Conservation (phyloP, 2,888 invertebrate species). For the Xanthorhoe spadicearia region DNA sequence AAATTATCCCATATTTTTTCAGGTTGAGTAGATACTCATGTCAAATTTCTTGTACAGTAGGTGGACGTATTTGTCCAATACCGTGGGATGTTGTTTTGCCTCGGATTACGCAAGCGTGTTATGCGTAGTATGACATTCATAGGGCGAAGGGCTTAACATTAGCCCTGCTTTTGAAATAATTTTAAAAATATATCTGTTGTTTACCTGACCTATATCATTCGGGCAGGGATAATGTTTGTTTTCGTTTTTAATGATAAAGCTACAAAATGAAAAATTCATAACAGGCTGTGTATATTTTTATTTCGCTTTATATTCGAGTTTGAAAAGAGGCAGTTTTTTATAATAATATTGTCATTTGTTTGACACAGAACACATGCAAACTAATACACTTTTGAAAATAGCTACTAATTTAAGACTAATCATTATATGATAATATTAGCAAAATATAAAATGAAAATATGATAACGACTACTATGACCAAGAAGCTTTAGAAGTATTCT, state of each 20-base stretch:
- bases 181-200: neutral
- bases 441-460: too few species aligned
- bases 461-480: too few species aligned
- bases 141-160: neutral
- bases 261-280: neutral
- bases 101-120: neutral
- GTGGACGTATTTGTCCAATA: neutral
- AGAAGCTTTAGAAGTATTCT: too few species aligned
- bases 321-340: too few species aligned
- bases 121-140: conserved; percentile 2
- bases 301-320: neutral
- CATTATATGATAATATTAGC: too few species aligned
- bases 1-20: conserved; percentile 48
- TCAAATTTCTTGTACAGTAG: neutral
- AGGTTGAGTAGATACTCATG: conserved; percentile 17
- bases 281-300: neutral
- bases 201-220: neutral
- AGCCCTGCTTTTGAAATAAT: neutral
- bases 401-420: too few species aligned
- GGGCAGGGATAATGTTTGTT: neutral
- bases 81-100: neutral
- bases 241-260: neutral
- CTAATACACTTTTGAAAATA: too few species aligned
- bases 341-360: too few species aligned
- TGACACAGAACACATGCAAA: too few species aligned